Conservation (phyloP, 2,113 vertebrate genomes). For the Marmota monax region DNA sequence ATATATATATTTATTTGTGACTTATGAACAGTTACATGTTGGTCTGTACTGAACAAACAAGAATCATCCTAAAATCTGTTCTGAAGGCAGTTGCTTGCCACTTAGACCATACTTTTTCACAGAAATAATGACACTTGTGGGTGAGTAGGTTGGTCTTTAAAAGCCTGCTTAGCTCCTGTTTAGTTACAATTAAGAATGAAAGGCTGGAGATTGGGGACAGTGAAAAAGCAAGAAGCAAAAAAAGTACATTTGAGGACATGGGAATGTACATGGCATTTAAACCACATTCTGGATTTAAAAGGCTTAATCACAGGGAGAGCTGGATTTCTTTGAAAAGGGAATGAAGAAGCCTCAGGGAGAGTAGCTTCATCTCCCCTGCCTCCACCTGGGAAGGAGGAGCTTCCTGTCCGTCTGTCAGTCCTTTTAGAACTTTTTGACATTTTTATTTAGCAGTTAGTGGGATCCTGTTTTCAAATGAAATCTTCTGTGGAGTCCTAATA, state of each 20-base stretch:
- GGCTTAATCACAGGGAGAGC: neutral
- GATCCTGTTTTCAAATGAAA: conserved; percentile 37
- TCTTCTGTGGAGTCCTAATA: neutral
- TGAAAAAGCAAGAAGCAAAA: neutral
- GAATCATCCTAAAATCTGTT: conserved; percentile 36
- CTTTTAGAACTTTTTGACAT: neutral
- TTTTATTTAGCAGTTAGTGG: neutral
- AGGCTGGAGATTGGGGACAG: neutral
- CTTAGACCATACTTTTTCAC: conserved; percentile 9
- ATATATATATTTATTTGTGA: conserved; percentile 9
- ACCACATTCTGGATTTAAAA: neutral
- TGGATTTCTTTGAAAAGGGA: neutral
- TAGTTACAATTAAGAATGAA: neutral
- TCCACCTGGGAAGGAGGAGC: too few species aligned
- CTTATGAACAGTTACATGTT: neutral
- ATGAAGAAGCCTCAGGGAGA: neutral
- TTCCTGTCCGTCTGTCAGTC: neutral
- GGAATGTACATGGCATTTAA: neutral
- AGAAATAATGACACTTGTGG: neutral
- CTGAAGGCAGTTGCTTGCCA: neutral
- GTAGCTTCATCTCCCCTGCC: neutral
- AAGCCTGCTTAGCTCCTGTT: neutral
- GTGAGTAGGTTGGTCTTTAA: neutral
- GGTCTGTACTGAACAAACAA: neutral
- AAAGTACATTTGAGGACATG: neutral